Conservation (phyloP, 2,113 vertebrate genomes). For the Heterochromis multidens region DNA sequence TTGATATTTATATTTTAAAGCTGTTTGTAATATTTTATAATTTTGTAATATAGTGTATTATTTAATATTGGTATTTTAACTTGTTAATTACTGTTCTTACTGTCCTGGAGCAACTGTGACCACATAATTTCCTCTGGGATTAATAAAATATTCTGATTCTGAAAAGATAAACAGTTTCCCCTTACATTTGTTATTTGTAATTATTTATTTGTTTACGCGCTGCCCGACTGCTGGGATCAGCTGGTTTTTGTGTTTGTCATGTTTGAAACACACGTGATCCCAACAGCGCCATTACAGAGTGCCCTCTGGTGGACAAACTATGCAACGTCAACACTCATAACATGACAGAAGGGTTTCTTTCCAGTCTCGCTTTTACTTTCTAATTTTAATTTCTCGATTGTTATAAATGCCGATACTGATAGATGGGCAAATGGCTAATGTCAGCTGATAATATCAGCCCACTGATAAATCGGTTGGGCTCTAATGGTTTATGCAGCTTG, state of each 20-base stretch:
- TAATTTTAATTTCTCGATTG: neutral
- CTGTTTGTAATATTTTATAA: too few relatives aligned
- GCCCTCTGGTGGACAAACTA: neutral
- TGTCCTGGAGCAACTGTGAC: too few relatives aligned
- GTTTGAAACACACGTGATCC: too few relatives aligned
- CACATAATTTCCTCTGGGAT: too few relatives aligned
- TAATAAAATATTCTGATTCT: too few relatives aligned
- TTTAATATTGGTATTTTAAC: too few relatives aligned
- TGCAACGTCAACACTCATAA: neutral
- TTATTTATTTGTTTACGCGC: neutral
- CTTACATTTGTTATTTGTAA: neutral
- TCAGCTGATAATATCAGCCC: neutral
- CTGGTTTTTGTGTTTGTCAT: neutral
- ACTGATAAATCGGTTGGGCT: neutral
- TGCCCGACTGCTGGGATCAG: neutral
- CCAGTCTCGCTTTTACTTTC: neutral
- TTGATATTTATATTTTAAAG: too few relatives aligned
- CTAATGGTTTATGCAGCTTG: neutral
- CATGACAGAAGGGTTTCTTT: neutral
- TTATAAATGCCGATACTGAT: fast-evolving
- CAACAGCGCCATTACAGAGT: too few relatives aligned
- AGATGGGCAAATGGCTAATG: neutral
- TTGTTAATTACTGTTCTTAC: too few relatives aligned
- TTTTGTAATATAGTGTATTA: too few relatives aligned
- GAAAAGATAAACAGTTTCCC: neutral